A percentile compares a stretch with the other conserved stretches of the same genome.
Conservation (phyloP, 2,888 invertebrate genomes). For the Hartigia nigra region DNA sequence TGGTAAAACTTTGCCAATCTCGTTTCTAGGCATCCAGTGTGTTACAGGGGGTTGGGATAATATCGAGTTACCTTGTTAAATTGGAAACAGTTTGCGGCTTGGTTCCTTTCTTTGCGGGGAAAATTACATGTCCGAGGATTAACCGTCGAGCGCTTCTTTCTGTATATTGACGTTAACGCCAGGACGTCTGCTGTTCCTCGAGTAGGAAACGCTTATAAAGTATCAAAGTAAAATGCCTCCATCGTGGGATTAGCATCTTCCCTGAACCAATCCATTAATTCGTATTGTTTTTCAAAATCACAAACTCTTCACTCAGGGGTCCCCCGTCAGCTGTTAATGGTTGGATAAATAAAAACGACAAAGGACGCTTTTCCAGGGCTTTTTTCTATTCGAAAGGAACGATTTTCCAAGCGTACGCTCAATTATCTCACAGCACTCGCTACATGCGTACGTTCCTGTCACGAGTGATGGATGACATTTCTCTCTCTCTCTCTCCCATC, state of each 20-base stretch:
- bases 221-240: not conserved
- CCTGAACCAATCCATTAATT: not conserved
- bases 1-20: conserved; percentile 54
- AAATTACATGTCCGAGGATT: not conserved
- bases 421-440: conserved; percentile 50
- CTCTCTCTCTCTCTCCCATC: conserved; percentile 18
- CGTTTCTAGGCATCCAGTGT: conserved; percentile 27
- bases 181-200: not conserved
- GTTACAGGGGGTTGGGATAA: conserved; percentile 34
- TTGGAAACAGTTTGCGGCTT: conserved; percentile 48
- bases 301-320: too few species aligned
- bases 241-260: not conserved
- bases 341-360: not conserved
- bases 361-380: not conserved
- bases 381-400: conserved; percentile 25
- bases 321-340: not conserved
- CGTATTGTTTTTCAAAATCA: too few species aligned
- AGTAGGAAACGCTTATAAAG: not conserved
- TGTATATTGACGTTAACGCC: not conserved
- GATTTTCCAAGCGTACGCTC: conserved; percentile 47
- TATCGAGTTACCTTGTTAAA: conserved; percentile 59
- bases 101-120: not conserved
- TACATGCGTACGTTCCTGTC: conserved; percentile 43
- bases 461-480: conserved; percentile 58
- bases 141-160: not conserved